These are phyloP conservation scores for Xestia ashworthii DNA, from an alignment of 2,888 invertebrate species.

Conservation along the genomic window DNA sequence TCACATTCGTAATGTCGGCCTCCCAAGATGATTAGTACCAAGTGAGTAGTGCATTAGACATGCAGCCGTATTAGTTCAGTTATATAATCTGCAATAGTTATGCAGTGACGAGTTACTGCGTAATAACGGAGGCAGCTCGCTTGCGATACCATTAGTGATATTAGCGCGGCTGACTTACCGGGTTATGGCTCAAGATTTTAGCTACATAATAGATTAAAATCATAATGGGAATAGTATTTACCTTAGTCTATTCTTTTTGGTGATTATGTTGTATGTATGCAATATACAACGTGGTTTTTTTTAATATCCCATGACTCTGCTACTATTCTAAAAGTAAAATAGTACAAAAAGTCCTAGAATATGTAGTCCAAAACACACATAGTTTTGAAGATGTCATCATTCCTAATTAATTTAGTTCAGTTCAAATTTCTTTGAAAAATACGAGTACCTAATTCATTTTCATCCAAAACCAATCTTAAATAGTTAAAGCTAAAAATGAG, in stretches of 20 bases:
- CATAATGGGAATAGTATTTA: not conserved
- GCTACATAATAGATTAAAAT: not conserved
- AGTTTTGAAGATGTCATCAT: too few relatives aligned
- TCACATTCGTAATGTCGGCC: not conserved
- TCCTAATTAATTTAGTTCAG: too few relatives aligned
- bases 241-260: not conserved
- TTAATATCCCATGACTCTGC: too few relatives aligned
- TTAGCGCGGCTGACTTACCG: slow-evolving; percentile 12
- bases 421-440: too few relatives aligned
- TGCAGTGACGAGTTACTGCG: slow-evolving; percentile 33
- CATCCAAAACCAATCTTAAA: too few relatives aligned
- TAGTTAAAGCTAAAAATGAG: too few relatives aligned
- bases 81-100: slow-evolving; percentile 36
- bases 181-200: not conserved
- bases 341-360: too few relatives aligned
- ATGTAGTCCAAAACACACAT: too few relatives aligned
- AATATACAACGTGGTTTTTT: too few relatives aligned
- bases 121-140: slow-evolving; percentile 10
- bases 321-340: too few relatives aligned
- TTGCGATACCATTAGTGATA: slow-evolving; percentile 7
- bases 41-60: slow-evolving; percentile 12
- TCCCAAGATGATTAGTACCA: slow-evolving; percentile 6
- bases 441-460: too few relatives aligned
- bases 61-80: slow-evolving; percentile 10
- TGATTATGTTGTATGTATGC: too few relatives aligned